A percentile compares a stretch with the other conserved stretches of the same genome.
Evolutionary conservation across 2,113 vertebrate species (phyloP).

Genomic region (Cnemophilus loriae): DNA sequence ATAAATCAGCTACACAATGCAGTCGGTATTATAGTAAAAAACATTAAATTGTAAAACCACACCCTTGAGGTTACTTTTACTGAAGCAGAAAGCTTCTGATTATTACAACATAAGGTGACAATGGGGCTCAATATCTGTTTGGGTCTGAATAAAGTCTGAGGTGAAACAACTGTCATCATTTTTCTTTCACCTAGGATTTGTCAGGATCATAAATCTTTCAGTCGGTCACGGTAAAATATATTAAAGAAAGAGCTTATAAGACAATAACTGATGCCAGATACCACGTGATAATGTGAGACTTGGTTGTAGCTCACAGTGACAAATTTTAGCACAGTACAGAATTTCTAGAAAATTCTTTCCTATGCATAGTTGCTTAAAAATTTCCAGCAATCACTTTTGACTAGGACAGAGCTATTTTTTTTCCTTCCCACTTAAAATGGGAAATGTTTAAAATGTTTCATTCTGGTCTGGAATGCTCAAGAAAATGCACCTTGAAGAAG

Average conservation of each 20-base stretch:
- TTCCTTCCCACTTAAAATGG: background rate
- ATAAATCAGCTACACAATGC: background rate
- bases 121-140: fast-evolving
- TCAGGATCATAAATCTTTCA: background rate
- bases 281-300: background rate
- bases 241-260: background rate
- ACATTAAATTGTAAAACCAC: background rate
- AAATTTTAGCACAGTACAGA: background rate
- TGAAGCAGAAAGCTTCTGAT: background rate
- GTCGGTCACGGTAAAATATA: background rate
- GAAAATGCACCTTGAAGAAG: background rate
- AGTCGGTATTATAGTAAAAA: background rate
- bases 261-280: background rate
- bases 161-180: background rate
- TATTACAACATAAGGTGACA: background rate
- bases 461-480: background rate
- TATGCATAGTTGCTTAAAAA: background rate
- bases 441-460: background rate
- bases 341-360: background rate
- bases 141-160: background rate
- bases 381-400: background rate
- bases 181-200: background rate
- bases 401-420: background rate
- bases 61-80: background rate
- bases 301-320: background rate